A percentile compares a stretch with the other conserved stretches of the same genome.
Conservation (phyloP, 2,113 vertebrate species). For the Channa argus region DNA sequence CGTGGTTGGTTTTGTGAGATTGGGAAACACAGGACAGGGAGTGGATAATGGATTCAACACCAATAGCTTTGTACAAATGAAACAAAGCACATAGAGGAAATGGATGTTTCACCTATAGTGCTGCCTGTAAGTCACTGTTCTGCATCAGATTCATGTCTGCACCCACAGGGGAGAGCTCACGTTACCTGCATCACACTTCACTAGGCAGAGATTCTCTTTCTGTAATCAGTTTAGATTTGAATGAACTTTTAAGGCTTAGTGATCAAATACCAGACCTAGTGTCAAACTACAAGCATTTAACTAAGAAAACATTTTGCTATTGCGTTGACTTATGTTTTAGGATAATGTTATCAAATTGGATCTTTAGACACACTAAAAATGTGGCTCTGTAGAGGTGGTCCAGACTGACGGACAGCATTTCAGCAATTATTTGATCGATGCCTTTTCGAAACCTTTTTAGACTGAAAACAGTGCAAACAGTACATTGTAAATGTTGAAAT, state of each 20-base stretch:
- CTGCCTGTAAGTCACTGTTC: background rate
- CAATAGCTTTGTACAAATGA: slow-evolving; percentile 18
- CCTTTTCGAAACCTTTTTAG: too few relatives aligned
- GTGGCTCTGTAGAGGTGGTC: background rate
- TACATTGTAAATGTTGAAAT: too few relatives aligned
- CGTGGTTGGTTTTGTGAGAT: slow-evolving; percentile 17
- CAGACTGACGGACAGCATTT: background rate
- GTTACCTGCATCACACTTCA: background rate
- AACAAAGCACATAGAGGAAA: slow-evolving; percentile 16
- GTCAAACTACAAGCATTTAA: background rate
- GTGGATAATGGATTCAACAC: slow-evolving; percentile 37
- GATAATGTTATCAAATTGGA: background rate
- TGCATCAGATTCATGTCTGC: slow-evolving; percentile 18
- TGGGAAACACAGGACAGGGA: background rate
- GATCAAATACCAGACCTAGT: background rate
- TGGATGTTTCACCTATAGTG: slow-evolving; percentile 11
- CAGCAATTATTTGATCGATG: background rate
- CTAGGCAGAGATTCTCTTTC: background rate
- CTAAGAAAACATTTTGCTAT: background rate
- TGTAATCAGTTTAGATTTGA: background rate
- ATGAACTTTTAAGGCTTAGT: background rate
- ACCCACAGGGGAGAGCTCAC: background rate
- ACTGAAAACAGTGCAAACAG: too few relatives aligned
- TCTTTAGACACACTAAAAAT: background rate
- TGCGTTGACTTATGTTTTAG: background rate